These are phyloP conservation scores for Gryllus bimaculatus DNA, from an alignment of 1,140 invertebrate genomes.

Conservation along the genomic window DNA sequence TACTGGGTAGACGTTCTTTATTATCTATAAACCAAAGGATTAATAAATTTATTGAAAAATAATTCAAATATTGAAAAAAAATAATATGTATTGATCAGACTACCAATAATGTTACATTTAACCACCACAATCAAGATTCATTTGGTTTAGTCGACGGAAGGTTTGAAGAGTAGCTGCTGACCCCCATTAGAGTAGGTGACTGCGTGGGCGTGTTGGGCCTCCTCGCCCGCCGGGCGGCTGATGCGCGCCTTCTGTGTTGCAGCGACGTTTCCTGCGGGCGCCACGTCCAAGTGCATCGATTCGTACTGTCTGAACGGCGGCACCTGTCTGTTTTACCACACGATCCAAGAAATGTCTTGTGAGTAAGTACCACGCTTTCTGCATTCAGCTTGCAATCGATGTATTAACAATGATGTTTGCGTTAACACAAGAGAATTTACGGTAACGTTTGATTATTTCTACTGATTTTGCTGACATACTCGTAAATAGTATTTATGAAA, in stretches of 20 bases:
- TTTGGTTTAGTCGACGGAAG: not conserved
- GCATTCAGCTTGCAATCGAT: not conserved
- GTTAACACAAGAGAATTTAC: not conserved
- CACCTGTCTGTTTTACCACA: slow-evolving; percentile 67
- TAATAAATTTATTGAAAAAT: too few species aligned
- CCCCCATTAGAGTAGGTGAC: not conserved
- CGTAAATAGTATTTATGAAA: not conserved
- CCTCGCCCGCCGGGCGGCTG: not conserved
- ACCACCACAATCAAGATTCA: too few species aligned
- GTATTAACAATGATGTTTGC: too few species aligned
- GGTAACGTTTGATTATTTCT: not conserved
- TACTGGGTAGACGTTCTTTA: too few species aligned
- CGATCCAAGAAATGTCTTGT: slow-evolving; percentile 66
- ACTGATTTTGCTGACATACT: not conserved
- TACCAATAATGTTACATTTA: too few species aligned
- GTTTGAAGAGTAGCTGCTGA: not conserved
- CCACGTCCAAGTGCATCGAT: slow-evolving; percentile 52
- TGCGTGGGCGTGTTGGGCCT: too few species aligned
- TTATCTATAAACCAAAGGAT: too few species aligned
- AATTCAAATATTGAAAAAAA: too few species aligned
- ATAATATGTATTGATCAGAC: too few species aligned
- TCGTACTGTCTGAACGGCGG: slow-evolving; percentile 70
- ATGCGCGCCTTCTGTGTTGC: slow-evolving; percentile 40
- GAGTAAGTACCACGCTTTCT: slow-evolving; percentile 46
- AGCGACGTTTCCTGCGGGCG: slow-evolving; percentile 43